Evolutionary conservation across 2,888 invertebrate species (phyloP), one percentile per base, ranked within the genome.

Genomic region (Harmothoe impar): DNA sequence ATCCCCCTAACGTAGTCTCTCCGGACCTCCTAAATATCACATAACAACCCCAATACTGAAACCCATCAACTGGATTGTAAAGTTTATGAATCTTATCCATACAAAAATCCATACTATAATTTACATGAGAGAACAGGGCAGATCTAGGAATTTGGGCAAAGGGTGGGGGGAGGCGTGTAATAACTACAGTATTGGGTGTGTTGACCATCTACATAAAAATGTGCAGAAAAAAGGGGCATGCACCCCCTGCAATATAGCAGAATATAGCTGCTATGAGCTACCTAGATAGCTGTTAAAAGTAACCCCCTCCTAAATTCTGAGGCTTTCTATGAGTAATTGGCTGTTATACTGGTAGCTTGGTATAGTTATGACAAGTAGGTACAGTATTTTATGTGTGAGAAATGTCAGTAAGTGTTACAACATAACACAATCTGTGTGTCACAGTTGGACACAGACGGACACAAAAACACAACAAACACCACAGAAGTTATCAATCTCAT

Each of bases 401-500:
- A 62, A 62, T 20, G 20, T 62, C 23, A n/a, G 62, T 62, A 62
- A 3, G 15, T 62, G 62, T 43, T 3, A 43, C 10, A 43, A 43
- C 10, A 43, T 43, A 43, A 43, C 10, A 10, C 43, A 43, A 43
- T 43, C 62, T 7, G 23, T 62, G 62, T 62, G 62, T 62, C n/a
- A 20, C 62, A n/a, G 12, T 20, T 62, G 1, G 23, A 62, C 62
- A 62, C 62, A n/a, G 23, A 62, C 62, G 15, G n/a, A 62, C 62
- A 62, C n/a, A n/a, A n/a, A n/a, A n/a, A n/a, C n/a, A n/a, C 62
- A 20, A 62, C 62, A 81, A 81, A 33, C 33, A 81, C 33, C 20
- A 81, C 35, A 35, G 81, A 33, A 81, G 43, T 81, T 20, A 33
- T 81, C 43, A 81, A 33, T 81, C 81, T 35, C 20, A 35, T 43